Evolutionary conservation across 2,888 invertebrate species (phyloP).

Genomic region (Epirrhoe tristata): DNA sequence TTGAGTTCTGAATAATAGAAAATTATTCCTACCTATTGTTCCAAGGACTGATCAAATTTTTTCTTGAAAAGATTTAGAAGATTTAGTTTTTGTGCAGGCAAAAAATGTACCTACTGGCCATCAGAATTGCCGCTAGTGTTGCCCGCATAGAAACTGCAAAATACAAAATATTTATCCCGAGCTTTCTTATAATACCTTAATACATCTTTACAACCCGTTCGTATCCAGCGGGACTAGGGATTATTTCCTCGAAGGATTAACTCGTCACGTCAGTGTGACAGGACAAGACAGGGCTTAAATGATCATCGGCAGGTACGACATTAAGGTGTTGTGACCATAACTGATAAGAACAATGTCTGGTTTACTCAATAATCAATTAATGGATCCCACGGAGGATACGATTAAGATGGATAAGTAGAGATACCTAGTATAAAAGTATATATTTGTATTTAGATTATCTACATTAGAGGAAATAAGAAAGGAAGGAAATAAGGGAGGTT

Average conservation of each 20-base stretch:
- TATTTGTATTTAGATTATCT: no score
- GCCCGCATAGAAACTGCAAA: not conserved
- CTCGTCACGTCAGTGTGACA: conserved; percentile 31
- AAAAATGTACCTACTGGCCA: not conserved
- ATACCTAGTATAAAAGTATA: no score
- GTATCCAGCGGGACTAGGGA: conserved; percentile 21
- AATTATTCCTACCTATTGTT: no score
- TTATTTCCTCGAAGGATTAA: conserved; percentile 32
- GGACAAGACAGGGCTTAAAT: conserved; percentile 31
- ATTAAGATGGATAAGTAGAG: no score
- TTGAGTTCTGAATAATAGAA: no score
- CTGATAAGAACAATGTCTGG: not conserved
- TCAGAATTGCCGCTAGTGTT: not conserved
- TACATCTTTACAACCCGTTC: conserved; percentile 14
- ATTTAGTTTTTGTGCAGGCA: not conserved
- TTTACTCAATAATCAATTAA: not conserved
- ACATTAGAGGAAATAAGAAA: no score
- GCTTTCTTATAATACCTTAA: conserved; percentile 8
- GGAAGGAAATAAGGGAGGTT: no score
- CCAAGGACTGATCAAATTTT: no score
- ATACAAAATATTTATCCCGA: not conserved
- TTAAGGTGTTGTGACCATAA: conserved; percentile 15
- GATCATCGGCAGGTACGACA: conserved; percentile 29
- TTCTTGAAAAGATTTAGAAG: no score
- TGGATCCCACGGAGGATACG: not conserved